These are phyloP conservation scores for Melikaiella ostensackeni DNA, from an alignment of 2,888 invertebrate genomes.

Conservation along the genomic window DNA sequence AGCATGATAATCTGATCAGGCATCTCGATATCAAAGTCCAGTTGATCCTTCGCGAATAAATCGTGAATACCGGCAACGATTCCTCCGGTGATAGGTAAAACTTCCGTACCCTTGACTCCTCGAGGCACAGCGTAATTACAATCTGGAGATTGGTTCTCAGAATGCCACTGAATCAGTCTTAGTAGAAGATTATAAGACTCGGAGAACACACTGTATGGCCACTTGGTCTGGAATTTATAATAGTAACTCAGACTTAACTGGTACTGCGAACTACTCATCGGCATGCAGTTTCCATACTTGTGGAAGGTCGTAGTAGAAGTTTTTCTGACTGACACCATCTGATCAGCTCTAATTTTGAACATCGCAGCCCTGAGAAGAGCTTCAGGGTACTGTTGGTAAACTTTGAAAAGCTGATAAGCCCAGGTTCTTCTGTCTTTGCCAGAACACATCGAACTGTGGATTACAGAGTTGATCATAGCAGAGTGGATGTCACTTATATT, in stretches of 20 bases:
- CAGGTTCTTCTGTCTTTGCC: conserved; percentile 82
- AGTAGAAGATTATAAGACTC: conserved; percentile 70
- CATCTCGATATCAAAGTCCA: conserved; percentile 78
- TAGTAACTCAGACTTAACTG: conserved; percentile 75
- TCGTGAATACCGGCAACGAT: conserved; percentile 79
- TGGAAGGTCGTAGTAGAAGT: conserved; percentile 73
- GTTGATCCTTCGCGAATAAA: conserved; percentile 65
- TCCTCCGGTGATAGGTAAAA: conserved; percentile 77
- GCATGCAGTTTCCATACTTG: conserved; percentile 76
- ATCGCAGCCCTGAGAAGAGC: conserved; percentile 81
- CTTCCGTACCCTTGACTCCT: conserved; percentile 67
- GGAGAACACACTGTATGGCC: conserved; percentile 77
- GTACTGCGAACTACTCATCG: conserved; percentile 78
- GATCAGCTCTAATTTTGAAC: conserved; percentile 80
- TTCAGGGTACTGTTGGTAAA: conserved; percentile 87
- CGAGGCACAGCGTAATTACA: conserved; percentile 49
- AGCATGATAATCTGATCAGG: conserved; percentile 80
- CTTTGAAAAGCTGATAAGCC: conserved; percentile 83
- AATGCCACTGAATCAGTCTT: conserved; percentile 62
- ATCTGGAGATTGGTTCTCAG: conserved; percentile 44
- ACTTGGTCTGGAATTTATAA: conserved; percentile 77
- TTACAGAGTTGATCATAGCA: conserved; percentile 80
- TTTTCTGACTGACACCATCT: conserved; percentile 81
- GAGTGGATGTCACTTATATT: conserved; percentile 78
- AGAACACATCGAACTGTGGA: conserved; percentile 83